Conservation (phyloP, 1,140 invertebrate species). For the Microplitis mediator region DNA sequence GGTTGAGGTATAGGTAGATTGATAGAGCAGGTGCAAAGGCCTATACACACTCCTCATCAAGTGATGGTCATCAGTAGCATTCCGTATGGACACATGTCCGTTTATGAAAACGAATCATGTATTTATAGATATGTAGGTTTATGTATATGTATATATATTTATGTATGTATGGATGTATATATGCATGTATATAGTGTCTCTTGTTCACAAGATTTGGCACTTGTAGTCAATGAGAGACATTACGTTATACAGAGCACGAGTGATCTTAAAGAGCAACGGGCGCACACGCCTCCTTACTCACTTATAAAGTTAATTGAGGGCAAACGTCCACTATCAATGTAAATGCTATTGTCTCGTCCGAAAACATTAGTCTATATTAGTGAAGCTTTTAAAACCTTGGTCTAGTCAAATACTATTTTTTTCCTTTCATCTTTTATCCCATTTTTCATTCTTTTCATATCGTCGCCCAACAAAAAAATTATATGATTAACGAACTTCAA, state of each 20-base stretch:
- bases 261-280: constrained; percentile 46
- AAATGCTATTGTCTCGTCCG: constrained; percentile 51
- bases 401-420: neutral
- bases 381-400: neutral
- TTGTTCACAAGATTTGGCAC: constrained; percentile 38
- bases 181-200: neutral
- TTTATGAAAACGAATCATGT: no score
- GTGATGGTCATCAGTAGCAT: neutral
- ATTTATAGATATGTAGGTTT: no score
- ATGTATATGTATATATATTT: neutral
- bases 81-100: neutral
- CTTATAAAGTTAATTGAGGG: constrained; percentile 64
- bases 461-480: neutral
- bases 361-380: constrained; percentile 50
- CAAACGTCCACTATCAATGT: constrained; percentile 55
- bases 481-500: no score
- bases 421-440: neutral
- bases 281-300: constrained; percentile 62
- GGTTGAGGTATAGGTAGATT: no score
- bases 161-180: neutral
- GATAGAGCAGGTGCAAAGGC: neutral
- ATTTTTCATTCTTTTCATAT: neutral
- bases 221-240: constrained; percentile 34
- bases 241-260: constrained; percentile 37
- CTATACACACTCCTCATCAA: neutral